Evolutionary conservation across 2,888 invertebrate genomes (phyloP).

Genomic region (Drosophila tripunctata): DNA sequence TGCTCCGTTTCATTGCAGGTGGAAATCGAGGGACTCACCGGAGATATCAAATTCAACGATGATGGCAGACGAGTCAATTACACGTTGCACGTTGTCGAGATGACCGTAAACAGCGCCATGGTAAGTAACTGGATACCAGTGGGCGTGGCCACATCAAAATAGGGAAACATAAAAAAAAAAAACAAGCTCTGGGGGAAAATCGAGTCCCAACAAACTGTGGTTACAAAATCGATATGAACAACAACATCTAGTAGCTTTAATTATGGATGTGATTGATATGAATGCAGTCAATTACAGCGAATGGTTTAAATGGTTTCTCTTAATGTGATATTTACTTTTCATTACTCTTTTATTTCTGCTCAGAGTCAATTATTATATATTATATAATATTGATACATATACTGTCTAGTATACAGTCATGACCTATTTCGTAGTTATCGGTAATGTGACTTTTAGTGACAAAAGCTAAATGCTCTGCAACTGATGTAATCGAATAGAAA

Average conservation of each 20-base stretch:
- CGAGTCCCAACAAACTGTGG: too few relatives aligned
- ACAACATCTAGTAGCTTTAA: neutral
- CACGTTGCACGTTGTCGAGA: constrained; percentile 94
- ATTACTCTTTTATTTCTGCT: too few relatives aligned
- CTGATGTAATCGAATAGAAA: too few relatives aligned
- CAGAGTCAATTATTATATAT: too few relatives aligned
- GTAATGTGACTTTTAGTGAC: too few relatives aligned
- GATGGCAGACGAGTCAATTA: constrained; percentile 95
- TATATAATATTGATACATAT: too few relatives aligned
- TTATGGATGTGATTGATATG: neutral
- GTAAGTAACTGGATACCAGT: constrained; percentile 47
- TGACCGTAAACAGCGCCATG: constrained; percentile 87
- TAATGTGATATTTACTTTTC: neutral
- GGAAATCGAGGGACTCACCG: constrained; percentile 95
- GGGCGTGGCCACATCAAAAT: neutral
- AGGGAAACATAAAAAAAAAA: neutral
- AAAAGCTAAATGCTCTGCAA: too few relatives aligned
- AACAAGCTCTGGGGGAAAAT: too few relatives aligned
- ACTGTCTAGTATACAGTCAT: too few relatives aligned
- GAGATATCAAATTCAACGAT: constrained; percentile 95
- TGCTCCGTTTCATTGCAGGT: constrained; percentile 87
- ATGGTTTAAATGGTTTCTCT: neutral
- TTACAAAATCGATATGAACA: constrained; percentile 7
- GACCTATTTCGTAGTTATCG: too few relatives aligned
- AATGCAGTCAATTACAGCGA: neutral